phyloP scores from a whole-genome alignment of 2,888 invertebrate species.

The Pterobdella sp. region DNA sequence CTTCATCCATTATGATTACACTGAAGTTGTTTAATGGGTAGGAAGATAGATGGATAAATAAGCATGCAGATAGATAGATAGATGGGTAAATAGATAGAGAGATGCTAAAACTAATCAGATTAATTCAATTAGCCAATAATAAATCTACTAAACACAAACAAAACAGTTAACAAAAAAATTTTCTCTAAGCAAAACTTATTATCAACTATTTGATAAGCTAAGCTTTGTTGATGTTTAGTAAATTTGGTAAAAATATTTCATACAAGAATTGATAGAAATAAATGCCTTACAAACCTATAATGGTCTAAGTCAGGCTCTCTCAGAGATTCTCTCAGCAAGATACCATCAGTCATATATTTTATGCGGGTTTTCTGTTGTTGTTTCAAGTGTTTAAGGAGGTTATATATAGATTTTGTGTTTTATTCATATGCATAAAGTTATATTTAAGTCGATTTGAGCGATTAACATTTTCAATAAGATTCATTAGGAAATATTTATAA shows the following conservation, averaged over 20 bases:
- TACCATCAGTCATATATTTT: conserved; percentile 97
- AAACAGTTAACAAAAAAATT: no score
- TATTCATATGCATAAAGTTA: not conserved
- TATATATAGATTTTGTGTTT: not conserved
- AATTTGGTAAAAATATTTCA: no score
- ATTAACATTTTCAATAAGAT: not conserved
- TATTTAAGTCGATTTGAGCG: not conserved
- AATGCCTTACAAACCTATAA: conserved; percentile 65
- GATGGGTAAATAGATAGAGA: no score
- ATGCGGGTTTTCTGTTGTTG: conserved; percentile 52
- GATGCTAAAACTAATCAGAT: no score
- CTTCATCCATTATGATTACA: conserved; percentile 98
- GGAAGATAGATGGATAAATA: not conserved
- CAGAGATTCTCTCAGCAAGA: conserved; percentile 85
- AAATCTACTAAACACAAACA: no score
- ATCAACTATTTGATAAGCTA: no score
- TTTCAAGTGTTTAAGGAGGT: not conserved
- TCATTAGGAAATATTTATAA: not conserved
- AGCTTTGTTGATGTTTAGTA: no score
- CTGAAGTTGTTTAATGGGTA: conserved; percentile 45
- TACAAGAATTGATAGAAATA: no score
- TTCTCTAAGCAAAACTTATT: no score
- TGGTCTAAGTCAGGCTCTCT: conserved; percentile 91
- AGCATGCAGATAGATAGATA: not conserved
- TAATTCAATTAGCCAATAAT: no score